Base-by-base conservation (phyloP, 1,140 invertebrate species). In the Saxidomus purpurata region DNA sequence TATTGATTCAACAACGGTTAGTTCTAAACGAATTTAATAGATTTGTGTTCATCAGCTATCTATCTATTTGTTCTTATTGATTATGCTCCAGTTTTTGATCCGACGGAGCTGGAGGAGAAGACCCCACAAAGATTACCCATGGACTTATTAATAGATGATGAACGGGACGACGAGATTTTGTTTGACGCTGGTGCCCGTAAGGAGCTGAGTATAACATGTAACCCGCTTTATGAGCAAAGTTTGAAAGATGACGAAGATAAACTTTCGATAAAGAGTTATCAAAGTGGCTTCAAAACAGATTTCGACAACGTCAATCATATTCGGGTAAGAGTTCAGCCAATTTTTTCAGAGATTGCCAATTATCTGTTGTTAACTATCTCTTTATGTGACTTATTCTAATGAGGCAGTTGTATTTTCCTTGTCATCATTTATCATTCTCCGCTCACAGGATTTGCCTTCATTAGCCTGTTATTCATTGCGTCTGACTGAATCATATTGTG, bases 221-320 rank as follows among this genome's bases (percentile, higher is more conserved):
- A 88, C 38, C 86, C 86, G 43, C 77, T 88, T n/a, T 88, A 88
- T 38, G 86, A 88, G 55, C 86, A 88, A 25, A 79, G 36, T 19
- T 38, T 88, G 55, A 80, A 88, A 81, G 86, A 88, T 11, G 86
- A 88, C 34, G 86, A 88, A 71, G 86, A 88, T 17, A 80, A 81
- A 71, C 47, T 88, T 88, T 88, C 86, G 86, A 71, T 88, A n/a
- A 88, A 88, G 67, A 88, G 63, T 81, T 88, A 77, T 34, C 86
- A 88, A 76, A 88, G 86, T 67, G 86, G 86, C 34, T 88, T 88
- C 77, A 67, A 80, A 61, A 88, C 86, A 67, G 52, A 88, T 81
- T 88, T 88, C 86, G 86, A 88, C 34, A 88, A 67, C 40, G 74
- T 88, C 76, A 81, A 81, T 36, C 63, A 67, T 81, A 88, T 88